A percentile compares a stretch with the other conserved stretches of the same genome.
Conservation (phyloP, 2,113 vertebrate genomes). For the Bubo bubo region DNA sequence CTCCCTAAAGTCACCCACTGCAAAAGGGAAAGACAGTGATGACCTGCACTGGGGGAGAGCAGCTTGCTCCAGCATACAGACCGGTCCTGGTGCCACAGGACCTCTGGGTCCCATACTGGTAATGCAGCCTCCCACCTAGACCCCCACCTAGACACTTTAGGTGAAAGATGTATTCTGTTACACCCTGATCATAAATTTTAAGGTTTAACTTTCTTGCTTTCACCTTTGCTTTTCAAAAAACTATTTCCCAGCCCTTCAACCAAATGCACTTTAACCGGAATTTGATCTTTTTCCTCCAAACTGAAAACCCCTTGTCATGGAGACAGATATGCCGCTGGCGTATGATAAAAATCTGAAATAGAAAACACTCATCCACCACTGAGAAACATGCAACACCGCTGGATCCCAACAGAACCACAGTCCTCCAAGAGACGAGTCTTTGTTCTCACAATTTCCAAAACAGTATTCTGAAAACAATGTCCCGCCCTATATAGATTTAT, state of each 20-base stretch:
- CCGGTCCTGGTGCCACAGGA: not conserved
- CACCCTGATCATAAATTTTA: not conserved
- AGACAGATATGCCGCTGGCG: not conserved
- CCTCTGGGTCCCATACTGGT: not conserved
- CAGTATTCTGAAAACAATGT: not conserved
- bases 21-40: not conserved
- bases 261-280: not conserved
- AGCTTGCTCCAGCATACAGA: rapidly evolving
- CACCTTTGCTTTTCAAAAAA: not conserved
- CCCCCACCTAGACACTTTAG: not conserved
- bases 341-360: not conserved
- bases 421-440: not conserved
- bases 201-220: not conserved
- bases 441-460: slow-evolving; percentile 25
- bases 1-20: not conserved
- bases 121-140: not conserved
- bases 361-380: not conserved
- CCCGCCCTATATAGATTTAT: slow-evolving; percentile 16
- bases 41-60: not conserved
- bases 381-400: not conserved
- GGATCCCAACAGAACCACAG: not conserved
- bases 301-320: not conserved
- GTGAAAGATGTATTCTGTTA: not conserved
- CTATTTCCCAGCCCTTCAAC: not conserved
- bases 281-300: not conserved